Base-by-base conservation (phyloP, 2,888 invertebrate genomes). In the Oeneis ivallda region DNA sequence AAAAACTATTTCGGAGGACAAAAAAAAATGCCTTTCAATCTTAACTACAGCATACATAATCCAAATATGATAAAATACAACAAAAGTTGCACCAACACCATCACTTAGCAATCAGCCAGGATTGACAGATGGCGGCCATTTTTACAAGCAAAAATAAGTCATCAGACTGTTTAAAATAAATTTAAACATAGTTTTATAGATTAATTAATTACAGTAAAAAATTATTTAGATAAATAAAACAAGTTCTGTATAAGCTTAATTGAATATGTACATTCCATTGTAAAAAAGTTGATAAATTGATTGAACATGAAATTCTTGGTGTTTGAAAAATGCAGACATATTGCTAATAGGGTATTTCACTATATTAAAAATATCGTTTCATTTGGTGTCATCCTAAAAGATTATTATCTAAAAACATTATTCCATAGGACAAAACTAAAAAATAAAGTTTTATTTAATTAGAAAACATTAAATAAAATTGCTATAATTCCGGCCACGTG, bases 71-170 rank as follows among this genome's bases (percentile, higher is more conserved):
- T 39, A 56, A 56, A 61, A 61, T 59, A 61, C 47, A 59, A 66
- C 52, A 62, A 54, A 64, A 61, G 65, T 67, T 65, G 67, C 69
- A 65, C 72, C 62, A 67, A 70, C 70, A 73, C 68, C 53, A 71
- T 70, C 72, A 74, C 74, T 62, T 73, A 65, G 67, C 66, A 74
- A 71, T 68, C 70, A 70, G 65, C 59, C 62, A 74, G 68, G 66
- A 68, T 71, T 71, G 67, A 68, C 70, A 72, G 67, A 62, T 64
- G 69, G 72, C 73, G 59, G 75, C 74, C 75, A 75, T 75, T 70
- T 73, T 71, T 70, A 56, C 57, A 47, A 54, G 53, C 39, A 59
- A 56, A 52, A 56, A 19, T 50, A 43, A 68, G 54, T 69, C 64
- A 63, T 62, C 41, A 49, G 15, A 62, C 34, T 62, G 19, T 66